A percentile compares a stretch with the other conserved stretches of the same genome.
Evolutionary conservation across 2,113 vertebrate genomes (phyloP).

Genomic region (Cyprinodon brontotheroides): DNA sequence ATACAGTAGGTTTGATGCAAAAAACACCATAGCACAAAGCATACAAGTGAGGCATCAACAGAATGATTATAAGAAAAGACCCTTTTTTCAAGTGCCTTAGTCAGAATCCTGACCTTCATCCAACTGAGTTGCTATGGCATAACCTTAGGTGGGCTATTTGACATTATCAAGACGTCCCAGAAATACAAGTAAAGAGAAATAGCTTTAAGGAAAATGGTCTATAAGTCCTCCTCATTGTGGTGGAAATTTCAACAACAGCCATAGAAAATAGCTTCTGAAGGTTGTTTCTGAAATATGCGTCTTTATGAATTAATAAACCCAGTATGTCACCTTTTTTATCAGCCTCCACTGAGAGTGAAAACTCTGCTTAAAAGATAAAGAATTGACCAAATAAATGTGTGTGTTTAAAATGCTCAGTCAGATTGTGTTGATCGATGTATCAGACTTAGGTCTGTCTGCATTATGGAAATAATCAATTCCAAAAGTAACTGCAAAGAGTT

Average conservation of each 20-base stretch:
- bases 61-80: background rate
- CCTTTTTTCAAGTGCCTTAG: background rate
- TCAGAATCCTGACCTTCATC: conserved; percentile 11
- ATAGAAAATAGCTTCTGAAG: background rate
- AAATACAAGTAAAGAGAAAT: conserved; percentile 3
- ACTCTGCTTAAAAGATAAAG: background rate
- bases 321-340: background rate
- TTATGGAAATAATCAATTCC: background rate
- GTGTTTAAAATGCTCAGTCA: conserved; percentile 2
- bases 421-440: conserved; percentile 1
- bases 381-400: background rate
- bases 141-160: background rate
- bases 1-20: background rate
- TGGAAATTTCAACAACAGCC: conserved; percentile 1
- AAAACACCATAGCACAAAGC: background rate
- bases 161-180: background rate
- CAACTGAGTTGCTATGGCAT: background rate
- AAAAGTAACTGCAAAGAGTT: conserved; percentile 1
- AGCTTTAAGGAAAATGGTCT: background rate
- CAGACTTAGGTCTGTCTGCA: background rate
- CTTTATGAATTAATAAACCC: background rate
- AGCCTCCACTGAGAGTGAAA: background rate
- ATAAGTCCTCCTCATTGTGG: conserved; percentile 7
- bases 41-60: background rate
- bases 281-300: background rate